Evolutionary conservation across 2,113 vertebrate species (phyloP), one percentile per base, ranked within the genome.

Genomic region (Esox niger): DNA sequence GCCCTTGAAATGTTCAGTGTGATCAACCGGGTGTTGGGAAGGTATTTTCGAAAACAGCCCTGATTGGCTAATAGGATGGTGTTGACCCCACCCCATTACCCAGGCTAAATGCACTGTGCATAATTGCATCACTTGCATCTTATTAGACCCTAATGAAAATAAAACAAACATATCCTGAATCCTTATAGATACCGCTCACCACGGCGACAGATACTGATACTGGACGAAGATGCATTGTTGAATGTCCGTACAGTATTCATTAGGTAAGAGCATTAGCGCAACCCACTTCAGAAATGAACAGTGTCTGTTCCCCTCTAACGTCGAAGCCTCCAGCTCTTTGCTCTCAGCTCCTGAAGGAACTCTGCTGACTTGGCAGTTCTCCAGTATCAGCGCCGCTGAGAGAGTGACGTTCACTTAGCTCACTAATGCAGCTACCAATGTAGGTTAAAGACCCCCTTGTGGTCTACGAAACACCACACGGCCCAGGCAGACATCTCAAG

Each of bases 361-460:
- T 70, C 79, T 88, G 84, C 84, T 89, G 85, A 85, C 77, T 86
- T 86, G 88, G 88, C 87, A 73, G 69, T 84, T 80, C 56, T 84
- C 85, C 85, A 85, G 82, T n/a, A 7, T 59, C 65, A 43, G 38
- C 38, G 38, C 4, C 4, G 17, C 17, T 43, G 35, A 43, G 35
- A 43, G 72, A 73, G 64, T 73, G 73, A 71, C 64, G 27, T 66
- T 79, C 82, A 77, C 80, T 88, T 86, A 87, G 82, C 83, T 81
- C 43, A 9, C 85, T 88, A 86, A 87, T 88, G 88, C 85, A 79
- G 70, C 85, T 89, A 87, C 82, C 88, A 78, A 88, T 89, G 88
- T 88, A 89, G 88, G 88, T 89, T 89, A 89, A 89, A 86, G 87
- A 88, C 84, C 86, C 85, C 84, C 86, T 80, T n/a, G 80, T 78